Evolutionary conservation across 1,140 invertebrate genomes (phyloP).

Genomic region (Catajapyx aquilonaris): DNA sequence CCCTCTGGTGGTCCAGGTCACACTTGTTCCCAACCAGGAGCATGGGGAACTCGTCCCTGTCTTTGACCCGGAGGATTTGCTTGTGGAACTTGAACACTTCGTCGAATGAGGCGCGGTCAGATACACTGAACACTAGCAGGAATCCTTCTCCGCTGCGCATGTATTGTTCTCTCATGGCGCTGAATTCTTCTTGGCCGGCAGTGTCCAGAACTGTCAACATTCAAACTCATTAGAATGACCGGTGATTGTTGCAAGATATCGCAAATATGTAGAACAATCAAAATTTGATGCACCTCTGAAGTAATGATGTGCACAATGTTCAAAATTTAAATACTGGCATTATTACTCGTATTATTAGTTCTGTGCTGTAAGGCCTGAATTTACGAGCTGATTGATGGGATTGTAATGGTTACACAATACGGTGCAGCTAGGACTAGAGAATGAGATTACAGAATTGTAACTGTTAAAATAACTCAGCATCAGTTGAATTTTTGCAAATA

Average conservation of each 20-base stretch:
- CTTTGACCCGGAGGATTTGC: slow-evolving; percentile 84
- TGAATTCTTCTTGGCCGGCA: slow-evolving; percentile 94
- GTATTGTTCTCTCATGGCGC: slow-evolving; percentile 90
- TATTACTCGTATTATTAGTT: too few relatives aligned
- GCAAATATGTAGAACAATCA: slow-evolving; percentile 3
- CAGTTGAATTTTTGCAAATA: too few relatives aligned
- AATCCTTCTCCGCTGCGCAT: slow-evolving; percentile 94
- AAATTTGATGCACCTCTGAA: too few relatives aligned
- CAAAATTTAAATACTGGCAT: too few relatives aligned
- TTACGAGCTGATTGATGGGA: too few relatives aligned
- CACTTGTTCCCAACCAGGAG: slow-evolving; percentile 92
- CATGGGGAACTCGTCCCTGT: slow-evolving; percentile 88
- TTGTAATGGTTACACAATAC: too few relatives aligned
- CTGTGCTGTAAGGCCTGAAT: too few relatives aligned
- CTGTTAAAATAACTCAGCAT: too few relatives aligned
- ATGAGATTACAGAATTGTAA: too few relatives aligned
- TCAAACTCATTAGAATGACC: too few relatives aligned
- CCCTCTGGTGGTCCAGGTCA: slow-evolving; percentile 72
- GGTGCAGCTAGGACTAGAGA: too few relatives aligned
- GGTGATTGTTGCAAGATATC: neutral
- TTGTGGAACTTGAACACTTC: slow-evolving; percentile 84
- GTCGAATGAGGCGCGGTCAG: slow-evolving; percentile 80
- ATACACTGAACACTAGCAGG: slow-evolving; percentile 79
- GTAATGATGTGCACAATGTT: too few relatives aligned
- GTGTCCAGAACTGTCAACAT: slow-evolving; percentile 92